phyloP scores from a whole-genome alignment of 1,140 invertebrate genomes.

The Hesperophylax magnus region DNA sequence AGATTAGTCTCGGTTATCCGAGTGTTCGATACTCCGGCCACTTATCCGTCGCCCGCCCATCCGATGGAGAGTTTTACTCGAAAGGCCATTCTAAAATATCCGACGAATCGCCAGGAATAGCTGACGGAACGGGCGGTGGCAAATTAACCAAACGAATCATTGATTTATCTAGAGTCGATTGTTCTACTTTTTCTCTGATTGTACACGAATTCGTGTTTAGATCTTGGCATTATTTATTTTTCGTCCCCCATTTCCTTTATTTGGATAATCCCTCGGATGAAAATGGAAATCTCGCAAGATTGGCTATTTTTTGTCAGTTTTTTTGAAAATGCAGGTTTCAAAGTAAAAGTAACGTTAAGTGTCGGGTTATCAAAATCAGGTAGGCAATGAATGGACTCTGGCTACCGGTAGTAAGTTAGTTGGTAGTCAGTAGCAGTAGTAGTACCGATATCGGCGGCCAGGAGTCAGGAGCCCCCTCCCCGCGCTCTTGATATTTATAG shows the following conservation, averaged over 20 bases:
- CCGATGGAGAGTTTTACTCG: conserved; percentile 26
- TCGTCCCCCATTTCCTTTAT: no score
- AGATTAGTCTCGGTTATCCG: no score
- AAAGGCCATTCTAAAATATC: conserved; percentile 17
- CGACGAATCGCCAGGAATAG: conserved; percentile 14
- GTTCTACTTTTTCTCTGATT: not conserved
- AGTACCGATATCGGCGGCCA: conserved; percentile 19
- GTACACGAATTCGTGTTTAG: no score
- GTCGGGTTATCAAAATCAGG: not conserved
- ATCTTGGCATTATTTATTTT: no score
- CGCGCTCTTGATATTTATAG: conserved; percentile 62
- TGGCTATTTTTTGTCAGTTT: no score
- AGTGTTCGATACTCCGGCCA: not conserved
- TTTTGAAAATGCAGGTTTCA: no score
- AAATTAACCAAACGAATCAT: not conserved
- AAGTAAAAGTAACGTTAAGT: not conserved
- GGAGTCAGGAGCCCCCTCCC: conserved; percentile 39
- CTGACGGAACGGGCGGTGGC: conserved; percentile 41
- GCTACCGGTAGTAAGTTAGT: not conserved
- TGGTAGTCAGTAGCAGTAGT: not conserved
- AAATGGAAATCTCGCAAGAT: no score
- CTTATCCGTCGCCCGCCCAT: not conserved
- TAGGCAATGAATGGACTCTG: conserved; percentile 24
- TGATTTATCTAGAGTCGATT: not conserved
- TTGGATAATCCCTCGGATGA: no score